Base-by-base conservation (phyloP, 37 sponge, comb jelly and placozoan species). In the Geodia barretti region DNA sequence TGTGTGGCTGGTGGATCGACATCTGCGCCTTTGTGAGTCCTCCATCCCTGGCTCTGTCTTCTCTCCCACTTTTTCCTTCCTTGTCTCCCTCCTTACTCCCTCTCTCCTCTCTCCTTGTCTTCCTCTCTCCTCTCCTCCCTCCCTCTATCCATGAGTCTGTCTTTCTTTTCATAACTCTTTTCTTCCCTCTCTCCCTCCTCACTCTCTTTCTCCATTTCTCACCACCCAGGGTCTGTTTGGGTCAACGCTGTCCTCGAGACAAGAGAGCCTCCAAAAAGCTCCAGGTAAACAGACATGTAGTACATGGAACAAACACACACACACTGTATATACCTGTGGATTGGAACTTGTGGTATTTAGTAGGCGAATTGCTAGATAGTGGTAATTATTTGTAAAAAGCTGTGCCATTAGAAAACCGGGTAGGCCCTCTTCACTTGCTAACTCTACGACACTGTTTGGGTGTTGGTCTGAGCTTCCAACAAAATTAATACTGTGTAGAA, bases 1-100 rank as follows among this genome's bases (percentile, higher is more conserved):
- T 95, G 81, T 92, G 98, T 82, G 98, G 98, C 32, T 97, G 96
- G 96, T 97, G 98, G 98, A 90, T 97, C 37, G 96, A 97, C 84
- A 92, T 97, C 62, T 97, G 98, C 75, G 90, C 96, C 2, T 88
- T 95, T 83, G 96, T 96, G 41, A 86, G 91, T 79, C 1, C 30
- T 20, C 17, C 38, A 31, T 32, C 4, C 35, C 14, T 3, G n/a
- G 19, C 37, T 34, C 24, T 65, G n/a, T 67, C 30, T 17, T 1
- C n/a, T n/a, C n/a, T n/a, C n/a, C n/a, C n/a, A n/a, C n/a, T n/a
- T n/a, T n/a, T n/a, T n/a, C n/a, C n/a, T n/a, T n/a, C n/a, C n/a
- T n/a, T n/a, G n/a, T n/a, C n/a, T n/a, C n/a, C n/a, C n/a, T n/a
- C n/a, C n/a, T n/a, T n/a, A n/a, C n/a, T n/a, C n/a, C n/a, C n/a